phyloP scores from a whole-genome alignment of 2,888 invertebrate genomes.

The Tipula lateralis region DNA sequence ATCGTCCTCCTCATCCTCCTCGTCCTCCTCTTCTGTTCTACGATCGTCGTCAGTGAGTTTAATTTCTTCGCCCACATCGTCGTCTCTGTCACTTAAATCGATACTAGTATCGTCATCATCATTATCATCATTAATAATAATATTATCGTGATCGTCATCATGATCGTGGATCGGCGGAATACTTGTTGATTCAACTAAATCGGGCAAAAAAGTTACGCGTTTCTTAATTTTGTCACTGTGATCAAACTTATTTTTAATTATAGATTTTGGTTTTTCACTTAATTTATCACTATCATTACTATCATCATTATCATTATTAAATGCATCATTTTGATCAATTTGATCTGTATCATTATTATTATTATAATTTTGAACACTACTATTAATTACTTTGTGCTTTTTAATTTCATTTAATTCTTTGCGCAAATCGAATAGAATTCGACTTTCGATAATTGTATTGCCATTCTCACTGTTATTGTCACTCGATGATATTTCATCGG shows the following conservation, averaged over 20 bases:
- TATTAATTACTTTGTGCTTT: not conserved
- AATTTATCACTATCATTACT: not conserved
- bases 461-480: slow-evolving; percentile 19
- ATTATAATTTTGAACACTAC: not conserved
- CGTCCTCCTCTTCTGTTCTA: too few species aligned
- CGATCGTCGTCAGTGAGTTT: not conserved
- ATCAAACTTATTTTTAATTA: slow-evolving; percentile 19
- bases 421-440: not conserved
- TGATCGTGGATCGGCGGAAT: too few species aligned
- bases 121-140: not conserved
- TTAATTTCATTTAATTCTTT: not conserved
- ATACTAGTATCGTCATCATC: not conserved
- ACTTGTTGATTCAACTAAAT: slow-evolving; percentile 29
- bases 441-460: not conserved
- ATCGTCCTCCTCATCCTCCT: not conserved
- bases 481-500: not conserved
- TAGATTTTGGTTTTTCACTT: slow-evolving; percentile 2
- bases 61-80: not conserved
- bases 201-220: slow-evolving; percentile 14
- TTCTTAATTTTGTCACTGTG: not conserved
- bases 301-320: not conserved
- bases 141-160: not conserved
- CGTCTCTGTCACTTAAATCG: not conserved
- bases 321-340: not conserved
- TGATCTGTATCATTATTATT: not conserved